Evolutionary conservation across 2,888 invertebrate species (phyloP), one percentile per base, ranked within the genome.

Genomic region (Caenorhabditis sp.): DNA sequence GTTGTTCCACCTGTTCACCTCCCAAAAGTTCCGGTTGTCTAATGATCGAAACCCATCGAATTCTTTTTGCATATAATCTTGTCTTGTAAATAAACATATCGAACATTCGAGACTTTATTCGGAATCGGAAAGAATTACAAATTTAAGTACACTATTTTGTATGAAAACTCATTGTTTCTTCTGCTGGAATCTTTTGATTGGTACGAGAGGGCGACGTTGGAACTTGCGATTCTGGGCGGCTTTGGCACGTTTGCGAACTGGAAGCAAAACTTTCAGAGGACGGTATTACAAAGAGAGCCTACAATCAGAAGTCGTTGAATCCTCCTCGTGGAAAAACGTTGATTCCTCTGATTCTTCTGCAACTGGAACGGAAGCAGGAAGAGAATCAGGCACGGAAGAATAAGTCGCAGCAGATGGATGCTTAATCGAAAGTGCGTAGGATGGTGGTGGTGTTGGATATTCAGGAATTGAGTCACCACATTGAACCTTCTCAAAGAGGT

Each of bases 191-290:
- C 77, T 61, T 24, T 44, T 61, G 54, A 82, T 74, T 49, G 58
- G 82, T 44, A 47, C 68, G 49, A 66, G 82, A 26, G 68, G 59
- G 41, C 73, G 68, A 35, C 76, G 77, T 54, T 77, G 75, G 70
- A 77, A 69, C 8, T 77, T 38, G 16, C 77, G 72, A 47, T 72
- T 72, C 8, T 77, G 76, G 26, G 51, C 49, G 19, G 73, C 76
- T 26, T 72, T 64, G 54, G 82, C 82, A n/a, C 68, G 51, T 22
- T 41, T 31, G 2, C 70, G 70, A 35, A 64, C 82, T 82, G 68
- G 56, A 80, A 76, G 19, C 22, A 2, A 0, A 26, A 7, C 0
- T 28, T 12, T 8, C 38, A 38, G 2, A 56, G 26, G 0, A 24
- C 26, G 2, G 14, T 14, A 24, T 38, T 35, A 0, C 6, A 5